Evolutionary conservation across 1,140 invertebrate species (phyloP), one percentile per base, ranked within the genome.

Genomic region (Zophobas atratus): DNA sequence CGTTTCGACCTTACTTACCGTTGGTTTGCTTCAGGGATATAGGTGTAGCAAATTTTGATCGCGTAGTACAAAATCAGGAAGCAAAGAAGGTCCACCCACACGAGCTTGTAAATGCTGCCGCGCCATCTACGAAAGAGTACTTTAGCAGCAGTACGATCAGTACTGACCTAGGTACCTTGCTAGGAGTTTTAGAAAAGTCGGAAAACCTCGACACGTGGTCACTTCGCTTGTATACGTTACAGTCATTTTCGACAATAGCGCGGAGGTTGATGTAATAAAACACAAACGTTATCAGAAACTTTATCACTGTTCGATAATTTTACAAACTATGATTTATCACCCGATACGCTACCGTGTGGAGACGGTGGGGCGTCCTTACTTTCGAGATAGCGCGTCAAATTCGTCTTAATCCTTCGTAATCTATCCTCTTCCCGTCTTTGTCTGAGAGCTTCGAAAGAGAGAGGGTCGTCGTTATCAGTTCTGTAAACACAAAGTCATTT

Each of bases 41-140:
- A 89, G 70, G 91, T 84, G 81, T 94, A 93, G 0, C 90, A 81
- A 8, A 89, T 80, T 76, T 90, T 92, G 0, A 93, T 81, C 0
- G 84, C 79, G 67, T 92, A 92, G 82, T 93, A 93, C 1, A 92
- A 85, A 1, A 87, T 81, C 2, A 93, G 85, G 80, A 92, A 93
- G 0, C 92, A 81, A 0, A 90, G 81, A n/a, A 93, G 84, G 84
- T 94, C 92, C 5, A 89, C 86, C 91, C 92, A 93, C n/a, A 94
- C 90, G 41, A 94, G 85, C 85, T 93, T 94, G 87, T 93, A 94
- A 81, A 93, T 90, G 81, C 92, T 93, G 5, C 92, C 92, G 83
- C 88, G 88, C 93, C 93, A 94, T 86, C 93, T 93, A 85, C 76
- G 89, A 88, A 79, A 78, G 43, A 81, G 56, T 51, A 67, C 32